phyloP scores from a whole-genome alignment of 2,797 vertebrate species.

The Vultur gryphus region DNA sequence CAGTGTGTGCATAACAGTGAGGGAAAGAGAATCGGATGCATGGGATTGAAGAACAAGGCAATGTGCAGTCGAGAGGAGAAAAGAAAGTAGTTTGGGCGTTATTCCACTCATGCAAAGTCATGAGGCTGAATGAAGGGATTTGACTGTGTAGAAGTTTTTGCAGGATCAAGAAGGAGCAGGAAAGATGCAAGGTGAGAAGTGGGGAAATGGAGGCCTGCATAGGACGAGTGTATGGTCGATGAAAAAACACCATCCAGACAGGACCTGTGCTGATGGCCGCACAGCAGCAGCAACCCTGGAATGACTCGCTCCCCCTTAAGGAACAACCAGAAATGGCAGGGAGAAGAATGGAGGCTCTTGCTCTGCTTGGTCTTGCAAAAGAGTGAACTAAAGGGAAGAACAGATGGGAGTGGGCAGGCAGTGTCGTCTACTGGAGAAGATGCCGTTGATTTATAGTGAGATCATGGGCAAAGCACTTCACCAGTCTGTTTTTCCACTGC shows the following conservation, averaged over 20 bases:
- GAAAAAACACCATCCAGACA: background rate
- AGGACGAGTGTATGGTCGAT: background rate
- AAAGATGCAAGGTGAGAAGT: background rate
- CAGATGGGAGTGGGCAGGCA: background rate
- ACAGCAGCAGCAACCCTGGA: background rate
- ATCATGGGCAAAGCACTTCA: background rate
- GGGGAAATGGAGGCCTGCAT: background rate
- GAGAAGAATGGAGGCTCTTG: background rate
- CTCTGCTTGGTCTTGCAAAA: background rate
- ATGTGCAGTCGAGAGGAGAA: background rate
- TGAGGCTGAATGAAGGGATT: background rate
- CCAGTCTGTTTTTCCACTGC: background rate
- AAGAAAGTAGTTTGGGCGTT: background rate
- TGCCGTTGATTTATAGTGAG: background rate
- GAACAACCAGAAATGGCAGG: background rate
- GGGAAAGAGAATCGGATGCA: background rate
- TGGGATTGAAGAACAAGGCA: background rate
- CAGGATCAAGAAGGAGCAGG: background rate
- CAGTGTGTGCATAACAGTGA: fast-evolving
- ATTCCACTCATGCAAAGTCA: background rate
- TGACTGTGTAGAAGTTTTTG: background rate
- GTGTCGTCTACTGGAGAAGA: background rate
- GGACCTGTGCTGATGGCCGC: background rate
- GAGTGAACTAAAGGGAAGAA: background rate
- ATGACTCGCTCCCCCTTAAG: background rate